Evolutionary conservation across 2,888 invertebrate species (phyloP).

Genomic region (Plagodis dolabraria): DNA sequence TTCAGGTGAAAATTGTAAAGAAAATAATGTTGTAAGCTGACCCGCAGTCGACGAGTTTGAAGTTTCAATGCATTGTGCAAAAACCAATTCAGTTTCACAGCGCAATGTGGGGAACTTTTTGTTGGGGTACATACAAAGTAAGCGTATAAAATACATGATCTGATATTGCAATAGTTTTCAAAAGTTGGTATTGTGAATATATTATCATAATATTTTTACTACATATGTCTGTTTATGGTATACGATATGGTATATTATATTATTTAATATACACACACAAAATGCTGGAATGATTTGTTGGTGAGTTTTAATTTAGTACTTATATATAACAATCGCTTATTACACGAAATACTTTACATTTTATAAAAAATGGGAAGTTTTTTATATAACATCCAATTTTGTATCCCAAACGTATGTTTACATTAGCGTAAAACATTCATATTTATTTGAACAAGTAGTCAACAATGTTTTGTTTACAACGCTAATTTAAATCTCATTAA

Average conservation of each 20-base stretch:
- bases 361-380: too few relatives aligned
- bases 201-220: background rate
- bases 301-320: too few relatives aligned
- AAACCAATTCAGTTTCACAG: constrained; percentile 19
- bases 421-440: too few relatives aligned
- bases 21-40: constrained; percentile 21
- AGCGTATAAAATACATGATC: constrained; percentile 7
- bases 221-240: too few relatives aligned
- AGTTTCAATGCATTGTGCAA: constrained; percentile 24
- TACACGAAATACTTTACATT: too few relatives aligned
- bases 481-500: constrained; percentile 24
- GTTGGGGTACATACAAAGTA: background rate
- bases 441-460: constrained; percentile 2
- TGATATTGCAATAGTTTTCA: constrained; percentile 9
- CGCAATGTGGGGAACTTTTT: constrained; percentile 15
- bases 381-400: too few relatives aligned
- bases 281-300: too few relatives aligned
- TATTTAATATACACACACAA: too few relatives aligned
- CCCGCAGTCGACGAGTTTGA: constrained; percentile 17
- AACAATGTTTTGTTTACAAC: constrained; percentile 18
- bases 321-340: too few relatives aligned
- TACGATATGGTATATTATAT: too few relatives aligned
- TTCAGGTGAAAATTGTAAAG: constrained; percentile 19
- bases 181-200: background rate
- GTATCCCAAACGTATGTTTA: too few relatives aligned